A percentile compares a stretch with the other conserved stretches of the same genome.
phyloP scores from a whole-genome alignment of 2,113 vertebrate species.

The Anguilla rostrata region DNA sequence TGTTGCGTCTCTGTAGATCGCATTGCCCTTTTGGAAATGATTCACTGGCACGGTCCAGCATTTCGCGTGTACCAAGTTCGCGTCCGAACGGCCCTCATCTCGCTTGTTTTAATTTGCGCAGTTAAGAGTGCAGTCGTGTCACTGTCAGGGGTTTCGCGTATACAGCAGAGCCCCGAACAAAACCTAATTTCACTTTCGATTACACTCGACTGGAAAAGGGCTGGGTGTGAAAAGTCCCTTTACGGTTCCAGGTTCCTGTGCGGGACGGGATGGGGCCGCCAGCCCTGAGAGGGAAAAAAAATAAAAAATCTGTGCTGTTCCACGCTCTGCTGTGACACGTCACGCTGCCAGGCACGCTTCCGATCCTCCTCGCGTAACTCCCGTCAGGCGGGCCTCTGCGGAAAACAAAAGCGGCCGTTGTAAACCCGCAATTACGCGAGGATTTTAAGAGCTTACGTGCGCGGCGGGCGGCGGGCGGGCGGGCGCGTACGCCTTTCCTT shows the following conservation, averaged over 20 bases:
- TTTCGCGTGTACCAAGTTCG: neutral
- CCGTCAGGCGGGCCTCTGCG: neutral
- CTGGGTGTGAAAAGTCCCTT: too few relatives aligned
- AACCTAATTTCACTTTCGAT: neutral
- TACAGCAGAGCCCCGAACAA: neutral
- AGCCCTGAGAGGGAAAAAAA: too few relatives aligned
- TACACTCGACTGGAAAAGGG: too few relatives aligned
- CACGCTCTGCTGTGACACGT: neutral
- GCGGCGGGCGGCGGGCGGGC: neutral
- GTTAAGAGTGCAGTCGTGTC: neutral
- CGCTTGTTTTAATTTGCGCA: neutral
- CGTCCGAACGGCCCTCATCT: neutral
- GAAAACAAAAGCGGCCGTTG: conserved; percentile 4
- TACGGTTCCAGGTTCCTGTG: too few relatives aligned
- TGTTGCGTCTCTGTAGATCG: too few relatives aligned
- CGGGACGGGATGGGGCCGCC: too few relatives aligned
- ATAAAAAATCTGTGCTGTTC: too few relatives aligned
- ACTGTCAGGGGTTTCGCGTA: neutral
- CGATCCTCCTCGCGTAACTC: neutral
- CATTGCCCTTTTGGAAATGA: neutral
- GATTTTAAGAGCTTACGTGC: neutral
- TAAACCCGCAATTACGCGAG: neutral
- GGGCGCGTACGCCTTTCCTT: neutral
- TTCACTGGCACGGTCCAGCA: too few relatives aligned
- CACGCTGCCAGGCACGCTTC: neutral